Percentiles rank a stretch among this genome's conserved stretches.
Evolutionary conservation across 2,113 vertebrate genomes (phyloP).

Genomic region (Thamnaconus septentrionalis): DNA sequence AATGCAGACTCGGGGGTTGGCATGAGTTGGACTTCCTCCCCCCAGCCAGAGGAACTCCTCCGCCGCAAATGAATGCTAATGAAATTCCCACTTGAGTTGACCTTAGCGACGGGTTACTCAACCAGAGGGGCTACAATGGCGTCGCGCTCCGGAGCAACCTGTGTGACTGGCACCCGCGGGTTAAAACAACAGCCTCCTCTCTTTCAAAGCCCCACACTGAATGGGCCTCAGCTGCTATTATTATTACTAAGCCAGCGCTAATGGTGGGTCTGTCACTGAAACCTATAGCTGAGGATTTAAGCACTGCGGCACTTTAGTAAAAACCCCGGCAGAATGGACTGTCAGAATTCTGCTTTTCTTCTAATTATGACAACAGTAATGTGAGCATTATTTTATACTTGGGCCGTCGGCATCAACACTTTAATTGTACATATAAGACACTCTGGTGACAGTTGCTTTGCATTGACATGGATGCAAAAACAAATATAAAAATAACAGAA

Average conservation of each 20-base stretch:
- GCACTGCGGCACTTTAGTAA: neutral
- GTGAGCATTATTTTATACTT: no score
- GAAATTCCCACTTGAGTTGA: slow-evolving; percentile 50
- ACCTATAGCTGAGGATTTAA: slow-evolving; percentile 2
- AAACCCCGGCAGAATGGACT: neutral
- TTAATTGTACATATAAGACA: no score
- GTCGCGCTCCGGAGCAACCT: slow-evolving; percentile 24
- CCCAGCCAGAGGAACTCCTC: slow-evolving; percentile 9
- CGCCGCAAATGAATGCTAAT: slow-evolving; percentile 57
- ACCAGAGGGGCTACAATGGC: slow-evolving; percentile 35
- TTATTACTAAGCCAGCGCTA: slow-evolving; percentile 10
- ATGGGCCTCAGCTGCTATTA: slow-evolving; percentile 32
- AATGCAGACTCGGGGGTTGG: slow-evolving; percentile 19
- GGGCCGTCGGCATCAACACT: no score
- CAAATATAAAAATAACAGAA: no score
- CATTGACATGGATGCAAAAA: no score
- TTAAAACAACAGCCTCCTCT: slow-evolving; percentile 58
- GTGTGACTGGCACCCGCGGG: slow-evolving; percentile 43
- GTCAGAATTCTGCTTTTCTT: neutral
- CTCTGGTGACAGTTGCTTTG: no score
- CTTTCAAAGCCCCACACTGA: slow-evolving; percentile 32
- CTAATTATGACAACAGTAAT: no score
- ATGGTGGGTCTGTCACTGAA: slow-evolving; percentile 20
- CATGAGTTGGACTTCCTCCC: neutral
- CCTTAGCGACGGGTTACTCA: slow-evolving; percentile 54